Conservation (phyloP, 2,113 vertebrate genomes). For the Silurus glanis region DNA sequence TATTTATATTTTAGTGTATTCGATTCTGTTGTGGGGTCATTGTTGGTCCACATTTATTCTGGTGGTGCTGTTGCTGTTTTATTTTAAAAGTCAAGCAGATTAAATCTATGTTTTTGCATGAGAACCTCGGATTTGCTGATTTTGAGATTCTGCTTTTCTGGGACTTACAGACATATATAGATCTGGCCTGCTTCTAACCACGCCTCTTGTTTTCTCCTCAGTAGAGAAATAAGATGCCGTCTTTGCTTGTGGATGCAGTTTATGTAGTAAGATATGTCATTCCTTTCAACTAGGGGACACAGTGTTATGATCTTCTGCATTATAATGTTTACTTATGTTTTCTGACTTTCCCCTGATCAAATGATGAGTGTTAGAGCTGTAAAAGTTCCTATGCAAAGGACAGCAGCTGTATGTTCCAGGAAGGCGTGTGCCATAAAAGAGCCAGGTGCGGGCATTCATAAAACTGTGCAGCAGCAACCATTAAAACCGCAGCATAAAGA, state of each 20-base stretch:
- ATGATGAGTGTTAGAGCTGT: background rate
- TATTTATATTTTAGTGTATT: background rate
- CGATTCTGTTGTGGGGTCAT: background rate
- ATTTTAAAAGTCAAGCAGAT: slow-evolving; percentile 33
- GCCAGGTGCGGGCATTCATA: slow-evolving; percentile 36
- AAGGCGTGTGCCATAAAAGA: slow-evolving; percentile 25
- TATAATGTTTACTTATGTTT: slow-evolving; percentile 34
- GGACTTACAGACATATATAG: slow-evolving; percentile 49
- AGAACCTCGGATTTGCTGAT: slow-evolving; percentile 52
- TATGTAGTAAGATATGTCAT: slow-evolving; percentile 13
- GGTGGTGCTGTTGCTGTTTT: background rate
- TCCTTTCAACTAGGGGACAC: slow-evolving; percentile 37
- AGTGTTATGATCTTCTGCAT: slow-evolving; percentile 15
- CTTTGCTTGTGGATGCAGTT: slow-evolving; percentile 37
- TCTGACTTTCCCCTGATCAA: slow-evolving; percentile 38
- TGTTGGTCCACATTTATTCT: background rate
- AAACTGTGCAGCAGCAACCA: slow-evolving; percentile 22
- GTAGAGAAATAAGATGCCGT: slow-evolving; percentile 39
- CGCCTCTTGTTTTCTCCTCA: slow-evolving; percentile 37
- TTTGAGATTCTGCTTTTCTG: slow-evolving; percentile 57
- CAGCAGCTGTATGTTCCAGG: slow-evolving; percentile 28
- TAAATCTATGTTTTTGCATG: background rate
- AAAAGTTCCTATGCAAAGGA: slow-evolving; percentile 5
- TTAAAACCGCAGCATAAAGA: slow-evolving; percentile 21
- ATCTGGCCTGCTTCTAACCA: slow-evolving; percentile 53